Evolutionary conservation across 2,888 invertebrate species (phyloP), one percentile per base, ranked within the genome.

Genomic region (Dryomyza anilis): DNA sequence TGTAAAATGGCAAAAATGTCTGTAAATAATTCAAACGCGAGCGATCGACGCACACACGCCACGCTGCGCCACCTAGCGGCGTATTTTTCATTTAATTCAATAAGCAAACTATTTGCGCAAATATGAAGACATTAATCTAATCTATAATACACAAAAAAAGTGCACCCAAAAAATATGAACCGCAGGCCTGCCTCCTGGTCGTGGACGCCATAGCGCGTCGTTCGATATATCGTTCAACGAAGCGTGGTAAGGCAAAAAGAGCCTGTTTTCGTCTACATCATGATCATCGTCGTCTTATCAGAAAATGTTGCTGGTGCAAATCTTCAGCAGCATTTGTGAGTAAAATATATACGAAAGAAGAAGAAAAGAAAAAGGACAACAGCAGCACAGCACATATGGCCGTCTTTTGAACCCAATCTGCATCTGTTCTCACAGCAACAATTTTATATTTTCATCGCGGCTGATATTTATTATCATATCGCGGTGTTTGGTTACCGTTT

Each of bases 51-150:
- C 30, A 45, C 19, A 45, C 29, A 39, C 53, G 21, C 29, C 33
- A 33, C 36, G 39, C 36, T 21, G 12, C 39, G 52, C 33, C 33
- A 53, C 53, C 53, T 48, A 50, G 60, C 21, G 29, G 36, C 50
- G 39, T 30, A 45, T 61, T 36, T 39, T 39, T 61, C 61, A 52
- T 64, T 67, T 64, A 67, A 67, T 67, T 67, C 66, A 67, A 64
- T 67, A 64, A 67, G 57, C 12, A 56, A 67, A 56, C 63, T 45
- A 67, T 67, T 67, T 64, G 48, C 66, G 60, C 46, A 60, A 57
- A 64, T 64, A 67, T 67, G 50, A 64, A 67, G 66, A 67, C 66
- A 64, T 67, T 66, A 63, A 59, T 61, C 63, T 43, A 50, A 63
- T 52, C 55, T 56, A 30, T 2, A 4, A 52, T 19, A 39, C 4